These are phyloP conservation scores for Trichonephila clavata DNA, from an alignment of 1,140 invertebrate genomes.

Conservation along the genomic window DNA sequence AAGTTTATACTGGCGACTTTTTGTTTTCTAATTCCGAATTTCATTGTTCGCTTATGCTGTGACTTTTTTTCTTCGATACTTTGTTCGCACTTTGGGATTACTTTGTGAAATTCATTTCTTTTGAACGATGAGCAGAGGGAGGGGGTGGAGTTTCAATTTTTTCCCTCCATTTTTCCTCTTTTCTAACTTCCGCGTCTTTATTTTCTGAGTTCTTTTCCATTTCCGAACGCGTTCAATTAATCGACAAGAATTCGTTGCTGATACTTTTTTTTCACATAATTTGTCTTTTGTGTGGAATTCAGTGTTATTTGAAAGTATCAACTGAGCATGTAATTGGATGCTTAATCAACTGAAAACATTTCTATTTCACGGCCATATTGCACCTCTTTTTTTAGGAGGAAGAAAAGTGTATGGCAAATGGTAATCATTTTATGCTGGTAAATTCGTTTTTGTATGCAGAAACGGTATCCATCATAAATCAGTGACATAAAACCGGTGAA, in stretches of 20 bases:
- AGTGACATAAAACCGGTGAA: not conserved
- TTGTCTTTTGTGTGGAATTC: not conserved
- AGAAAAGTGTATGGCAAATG: not conserved
- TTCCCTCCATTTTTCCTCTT: not conserved
- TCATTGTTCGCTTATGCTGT: not conserved
- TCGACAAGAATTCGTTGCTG: not conserved
- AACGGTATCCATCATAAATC: not conserved
- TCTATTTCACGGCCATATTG: too few relatives aligned
- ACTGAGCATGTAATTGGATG: conserved; percentile 23
- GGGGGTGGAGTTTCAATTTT: not conserved
- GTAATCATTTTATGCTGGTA: not conserved
- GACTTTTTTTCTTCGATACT: not conserved
- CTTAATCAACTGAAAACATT: not conserved
- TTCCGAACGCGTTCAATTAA: conserved; percentile 1
- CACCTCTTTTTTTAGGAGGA: too few relatives aligned
- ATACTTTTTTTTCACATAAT: not conserved
- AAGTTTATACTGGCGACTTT: not conserved
- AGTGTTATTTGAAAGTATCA: not conserved
- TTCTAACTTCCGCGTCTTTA: not conserved
- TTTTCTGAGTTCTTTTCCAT: not conserved
- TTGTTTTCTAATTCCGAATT: conserved; percentile 1
- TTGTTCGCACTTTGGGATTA: not conserved
- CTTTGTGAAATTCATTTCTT: not conserved
- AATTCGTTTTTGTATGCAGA: not conserved
- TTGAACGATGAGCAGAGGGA: not conserved